Evolutionary conservation across 1,140 invertebrate genomes (phyloP).

Genomic region (Cydia strobilella): DNA sequence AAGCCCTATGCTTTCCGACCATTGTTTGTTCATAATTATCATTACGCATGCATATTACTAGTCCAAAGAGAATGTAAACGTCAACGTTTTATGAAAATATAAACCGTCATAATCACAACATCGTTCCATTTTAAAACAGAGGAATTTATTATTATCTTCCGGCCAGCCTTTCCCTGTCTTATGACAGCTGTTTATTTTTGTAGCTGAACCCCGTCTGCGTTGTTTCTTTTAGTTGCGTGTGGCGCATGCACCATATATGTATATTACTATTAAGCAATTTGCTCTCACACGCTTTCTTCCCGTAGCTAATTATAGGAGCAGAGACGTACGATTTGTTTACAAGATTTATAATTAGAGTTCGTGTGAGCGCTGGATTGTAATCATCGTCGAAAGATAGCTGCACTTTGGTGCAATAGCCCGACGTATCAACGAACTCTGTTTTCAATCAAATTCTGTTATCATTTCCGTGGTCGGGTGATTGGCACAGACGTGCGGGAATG

Average conservation of each 20-base stretch:
- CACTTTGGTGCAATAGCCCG: constrained; percentile 23
- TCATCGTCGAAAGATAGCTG: constrained; percentile 29
- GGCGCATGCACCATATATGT: constrained; percentile 52
- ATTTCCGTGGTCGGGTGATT: constrained; percentile 40
- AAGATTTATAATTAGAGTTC: constrained; percentile 45
- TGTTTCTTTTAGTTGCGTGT: constrained; percentile 54
- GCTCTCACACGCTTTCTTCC: constrained; percentile 63
- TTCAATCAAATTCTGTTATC: constrained; percentile 51
- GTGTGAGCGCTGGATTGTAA: constrained; percentile 15
- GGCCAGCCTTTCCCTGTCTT: constrained; percentile 44
- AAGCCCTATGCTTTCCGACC: neutral
- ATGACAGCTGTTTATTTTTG: constrained; percentile 64
- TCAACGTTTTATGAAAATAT: constrained; percentile 2
- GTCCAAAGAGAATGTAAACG: constrained; percentile 15
- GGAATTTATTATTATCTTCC: constrained; percentile 51
- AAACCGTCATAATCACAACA: constrained; percentile 37
- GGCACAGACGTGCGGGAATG: constrained; percentile 29
- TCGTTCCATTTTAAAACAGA: constrained; percentile 41
- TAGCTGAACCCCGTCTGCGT: constrained; percentile 48
- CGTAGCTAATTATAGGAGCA: constrained; percentile 53
- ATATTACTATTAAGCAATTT: constrained; percentile 65
- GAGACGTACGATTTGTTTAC: constrained; percentile 43
- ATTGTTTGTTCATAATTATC: constrained; percentile 20
- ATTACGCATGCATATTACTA: constrained; percentile 9
- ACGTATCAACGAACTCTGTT: constrained; percentile 17